Evolutionary conservation across 1,140 invertebrate genomes (phyloP), one percentile per base, ranked within the genome.

Genomic region (Aporrectodea caliginosa): DNA sequence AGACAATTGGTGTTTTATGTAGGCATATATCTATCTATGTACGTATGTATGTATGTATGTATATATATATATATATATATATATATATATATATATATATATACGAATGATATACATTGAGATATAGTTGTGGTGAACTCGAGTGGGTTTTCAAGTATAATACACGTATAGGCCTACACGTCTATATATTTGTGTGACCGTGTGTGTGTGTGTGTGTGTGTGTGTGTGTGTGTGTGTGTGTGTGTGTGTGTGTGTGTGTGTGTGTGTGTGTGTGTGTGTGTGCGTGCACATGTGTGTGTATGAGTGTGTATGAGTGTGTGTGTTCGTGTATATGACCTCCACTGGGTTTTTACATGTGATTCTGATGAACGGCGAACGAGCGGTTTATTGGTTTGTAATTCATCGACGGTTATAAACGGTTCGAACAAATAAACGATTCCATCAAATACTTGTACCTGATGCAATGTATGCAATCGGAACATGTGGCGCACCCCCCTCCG

Each of bases 11-110:
- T 58, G 6, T 58, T 58, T 58, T 58, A 12, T 22, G 6, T 6
- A 6, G 22, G 43, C 22, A 58, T 58, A 58, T 58, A 22, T 22
- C 43, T 58, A 58, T 58, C 6, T 58, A 22, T 58, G 43, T 58
- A 22, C 22, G 43, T 58, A 22, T 58, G 22, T 58, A 58, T 58
- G 22, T 58, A 58, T 58, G 22, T 58, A 58, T 58, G 22, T 58
- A 58, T 58, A 58, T 58, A 58, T 58, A 58, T 58, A 58, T 58
- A 58, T 58, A 58, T 58, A 58, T 58, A 58, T 58, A 58, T 58
- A 58, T 58, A 58, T 58, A 58, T 58, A 58, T 58, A 58, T 58
- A 58, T 58, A 58, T 58, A 58, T 58, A 58, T 58, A 58, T 58
- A 58, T 58, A 58, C 22, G 22, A 12, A 58, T 58, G 6, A 6